Percentiles rank a stretch among this genome's conserved stretches.
Conservation (phyloP, 2,113 vertebrate species). For the Rostratula benghalensis region DNA sequence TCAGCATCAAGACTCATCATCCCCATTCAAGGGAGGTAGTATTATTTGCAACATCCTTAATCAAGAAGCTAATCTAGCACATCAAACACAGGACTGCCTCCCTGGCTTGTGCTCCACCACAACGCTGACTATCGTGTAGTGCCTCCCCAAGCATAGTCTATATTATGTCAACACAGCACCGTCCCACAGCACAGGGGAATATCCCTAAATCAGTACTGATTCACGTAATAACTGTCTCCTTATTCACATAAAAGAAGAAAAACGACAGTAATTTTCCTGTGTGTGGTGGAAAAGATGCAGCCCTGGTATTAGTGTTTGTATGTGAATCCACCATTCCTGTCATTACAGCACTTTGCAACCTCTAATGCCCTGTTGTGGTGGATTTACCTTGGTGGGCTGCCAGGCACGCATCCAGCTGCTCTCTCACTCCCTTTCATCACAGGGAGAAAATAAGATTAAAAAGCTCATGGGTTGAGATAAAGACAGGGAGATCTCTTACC, state of each 20-base stretch:
- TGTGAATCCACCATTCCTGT: not conserved
- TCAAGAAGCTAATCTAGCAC: not conserved
- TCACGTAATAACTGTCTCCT: not conserved
- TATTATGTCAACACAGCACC: not conserved
- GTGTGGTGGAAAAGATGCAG: not conserved
- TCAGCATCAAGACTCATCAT: not conserved
- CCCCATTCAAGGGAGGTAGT: not conserved
- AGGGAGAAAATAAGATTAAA: not conserved
- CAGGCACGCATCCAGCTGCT: not conserved
- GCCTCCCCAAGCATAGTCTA: not conserved
- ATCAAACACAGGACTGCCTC: not conserved
- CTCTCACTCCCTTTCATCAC: not conserved
- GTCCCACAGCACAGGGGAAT: not conserved
- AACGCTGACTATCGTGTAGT: not conserved
- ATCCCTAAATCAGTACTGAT: not conserved
- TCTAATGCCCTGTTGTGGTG: fast-evolving
- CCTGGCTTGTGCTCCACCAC: not conserved
- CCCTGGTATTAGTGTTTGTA: fast-evolving
- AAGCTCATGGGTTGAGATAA: fast-evolving
- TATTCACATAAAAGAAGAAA: not conserved
- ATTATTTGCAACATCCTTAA: not conserved
- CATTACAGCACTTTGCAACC: not conserved
- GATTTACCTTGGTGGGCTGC: not conserved
- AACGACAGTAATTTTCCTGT: not conserved
- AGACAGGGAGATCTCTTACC: not conserved